Evolutionary conservation across 2,113 vertebrate species (phyloP).

Genomic region (Zapus hudsonius): DNA sequence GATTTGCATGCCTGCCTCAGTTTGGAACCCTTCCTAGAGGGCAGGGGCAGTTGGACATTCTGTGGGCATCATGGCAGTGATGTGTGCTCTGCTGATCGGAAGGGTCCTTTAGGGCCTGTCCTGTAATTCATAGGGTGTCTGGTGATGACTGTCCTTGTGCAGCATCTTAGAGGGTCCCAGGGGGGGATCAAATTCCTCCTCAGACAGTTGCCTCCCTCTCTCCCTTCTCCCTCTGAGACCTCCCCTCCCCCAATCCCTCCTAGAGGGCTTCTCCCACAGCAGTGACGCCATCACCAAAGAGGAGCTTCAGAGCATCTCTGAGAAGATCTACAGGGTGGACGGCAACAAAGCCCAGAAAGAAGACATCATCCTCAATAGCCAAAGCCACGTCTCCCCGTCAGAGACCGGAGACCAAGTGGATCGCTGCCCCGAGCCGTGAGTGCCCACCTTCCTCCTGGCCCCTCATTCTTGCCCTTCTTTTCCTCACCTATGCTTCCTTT

Average conservation of each 20-base stretch:
- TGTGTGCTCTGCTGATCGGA: background rate
- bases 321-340: slow-evolving; percentile 89
- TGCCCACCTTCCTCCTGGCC: background rate
- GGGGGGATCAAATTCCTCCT: background rate
- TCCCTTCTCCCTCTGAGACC: background rate
- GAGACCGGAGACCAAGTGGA: slow-evolving; percentile 85
- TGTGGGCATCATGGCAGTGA: background rate
- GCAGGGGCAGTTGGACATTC: background rate
- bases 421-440: slow-evolving; percentile 87
- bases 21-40: background rate
- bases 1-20: background rate
- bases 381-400: slow-evolving; percentile 81
- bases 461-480: too few relatives aligned
- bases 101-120: background rate
- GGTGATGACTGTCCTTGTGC: background rate
- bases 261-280: slow-evolving; percentile 81
- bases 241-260: background rate
- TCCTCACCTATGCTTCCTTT: background rate
- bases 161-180: background rate
- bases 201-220: background rate
- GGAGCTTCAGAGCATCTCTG: slow-evolving; percentile 90
- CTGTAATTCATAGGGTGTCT: background rate
- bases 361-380: slow-evolving; percentile 89
- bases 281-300: slow-evolving; percentile 80
- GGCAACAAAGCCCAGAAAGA: slow-evolving; percentile 88